Percentiles rank a stretch among this genome's conserved stretches.
These are phyloP conservation scores for Rhabdornis inornatus DNA, from an alignment of 2,113 vertebrate species.

Conservation along the genomic window DNA sequence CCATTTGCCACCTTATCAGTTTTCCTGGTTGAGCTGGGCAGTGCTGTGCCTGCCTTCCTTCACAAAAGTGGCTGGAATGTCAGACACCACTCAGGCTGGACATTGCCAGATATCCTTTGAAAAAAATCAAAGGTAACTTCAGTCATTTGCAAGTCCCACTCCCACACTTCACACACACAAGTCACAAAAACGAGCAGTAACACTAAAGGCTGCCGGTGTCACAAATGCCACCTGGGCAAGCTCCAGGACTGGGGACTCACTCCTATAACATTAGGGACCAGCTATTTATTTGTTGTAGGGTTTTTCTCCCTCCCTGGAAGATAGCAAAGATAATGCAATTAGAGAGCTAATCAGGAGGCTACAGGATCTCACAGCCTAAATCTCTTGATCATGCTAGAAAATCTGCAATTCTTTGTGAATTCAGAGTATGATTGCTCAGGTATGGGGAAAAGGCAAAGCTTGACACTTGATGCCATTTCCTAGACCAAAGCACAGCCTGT, in stretches of 20 bases:
- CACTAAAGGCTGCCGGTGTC: background rate
- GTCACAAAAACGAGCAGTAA: background rate
- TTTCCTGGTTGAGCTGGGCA: background rate
- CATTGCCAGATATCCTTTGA: background rate
- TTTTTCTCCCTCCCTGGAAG: background rate
- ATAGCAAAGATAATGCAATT: background rate
- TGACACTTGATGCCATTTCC: background rate
- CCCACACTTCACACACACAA: background rate
- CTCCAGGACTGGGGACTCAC: background rate
- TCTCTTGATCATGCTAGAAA: background rate
- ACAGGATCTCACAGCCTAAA: background rate
- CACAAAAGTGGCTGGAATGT: background rate
- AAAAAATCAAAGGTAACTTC: background rate
- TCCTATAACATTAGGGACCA: fast-evolving
- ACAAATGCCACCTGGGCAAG: background rate
- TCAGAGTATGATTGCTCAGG: background rate
- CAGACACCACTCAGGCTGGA: background rate
- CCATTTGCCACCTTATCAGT: background rate
- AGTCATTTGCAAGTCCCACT: background rate
- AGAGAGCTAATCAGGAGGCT: background rate
- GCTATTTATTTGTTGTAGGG: background rate
- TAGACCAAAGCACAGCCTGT: background rate
- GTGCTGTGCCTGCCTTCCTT: background rate
- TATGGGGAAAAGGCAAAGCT: background rate
- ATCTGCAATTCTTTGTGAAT: background rate